A percentile compares a stretch with the other conserved stretches of the same genome.
Conservation (phyloP, 2,888 invertebrate species). For the Sesia bembeciformis region DNA sequence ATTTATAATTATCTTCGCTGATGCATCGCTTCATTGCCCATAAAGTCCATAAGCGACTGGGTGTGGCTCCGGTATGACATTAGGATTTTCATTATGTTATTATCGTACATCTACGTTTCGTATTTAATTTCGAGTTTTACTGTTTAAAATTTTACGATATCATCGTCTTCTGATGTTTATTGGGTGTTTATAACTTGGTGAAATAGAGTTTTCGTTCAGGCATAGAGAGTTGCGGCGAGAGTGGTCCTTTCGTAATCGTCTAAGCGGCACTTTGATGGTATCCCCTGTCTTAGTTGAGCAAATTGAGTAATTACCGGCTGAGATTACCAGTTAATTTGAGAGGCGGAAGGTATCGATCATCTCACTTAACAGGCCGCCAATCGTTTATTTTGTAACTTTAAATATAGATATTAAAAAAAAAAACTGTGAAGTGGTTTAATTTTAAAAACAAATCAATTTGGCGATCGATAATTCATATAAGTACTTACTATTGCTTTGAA, state of each 20-base stretch:
- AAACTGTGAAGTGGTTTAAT: no score
- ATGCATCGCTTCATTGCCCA: constrained; percentile 43
- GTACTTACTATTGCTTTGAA: no score
- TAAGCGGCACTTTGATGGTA: constrained; percentile 41
- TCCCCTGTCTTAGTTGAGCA: constrained; percentile 41
- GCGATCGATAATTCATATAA: no score
- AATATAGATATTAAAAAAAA: no score
- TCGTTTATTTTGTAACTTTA: no score
- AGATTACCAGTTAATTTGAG: constrained; percentile 53
- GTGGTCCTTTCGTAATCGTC: constrained; percentile 29
- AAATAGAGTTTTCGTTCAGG: no score
- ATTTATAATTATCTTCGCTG: constrained; percentile 58
- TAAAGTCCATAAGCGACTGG: constrained; percentile 11
- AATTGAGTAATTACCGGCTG: constrained; percentile 63
- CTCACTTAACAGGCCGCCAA: neutral
- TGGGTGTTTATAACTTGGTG: neutral
- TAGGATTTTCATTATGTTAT: constrained; percentile 4
- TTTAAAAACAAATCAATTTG: no score
- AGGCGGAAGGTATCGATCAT: constrained; percentile 50
- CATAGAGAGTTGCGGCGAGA: constrained; percentile 11
- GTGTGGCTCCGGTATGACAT: constrained; percentile 8
- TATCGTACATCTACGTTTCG: constrained; percentile 5
- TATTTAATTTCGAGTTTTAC: constrained; percentile 1
- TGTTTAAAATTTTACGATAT: neutral
- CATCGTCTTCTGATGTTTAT: neutral